Evolutionary conservation across 2,888 invertebrate genomes (phyloP), one percentile per base, ranked within the genome.

Genomic region (Coelinius sp.): DNA sequence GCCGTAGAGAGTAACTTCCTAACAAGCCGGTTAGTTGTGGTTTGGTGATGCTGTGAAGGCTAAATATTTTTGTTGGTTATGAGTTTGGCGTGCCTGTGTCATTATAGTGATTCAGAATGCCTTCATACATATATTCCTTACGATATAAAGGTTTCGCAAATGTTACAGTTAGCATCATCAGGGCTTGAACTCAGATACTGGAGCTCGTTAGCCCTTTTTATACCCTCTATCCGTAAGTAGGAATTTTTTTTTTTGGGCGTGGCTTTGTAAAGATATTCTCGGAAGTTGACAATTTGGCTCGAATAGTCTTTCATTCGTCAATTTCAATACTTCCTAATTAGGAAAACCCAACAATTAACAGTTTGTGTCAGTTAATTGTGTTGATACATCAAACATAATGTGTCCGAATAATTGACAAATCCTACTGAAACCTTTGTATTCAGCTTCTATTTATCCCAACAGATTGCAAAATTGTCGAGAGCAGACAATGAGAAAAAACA

Each of bases 11-110:
- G 86, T 80, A 86, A 86, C 85, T 87, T 86, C 83, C 85, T 86
- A 87, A 86, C 85, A 84, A 86, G 85, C 83, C 81, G 86, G 85
- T 86, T 86, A 85, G 85, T 85, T 84, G 84, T 81, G 86, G 85
- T 85, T 86, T 85, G 83, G 83, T 79, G 81, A 80, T 81, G 81
- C 82, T 82, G 81, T 79, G 81, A 80, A 84, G 81, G 81, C 83
- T 80, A 86, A 85, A 85, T 85, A 85, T 84, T 82, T 82, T 81
- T 75, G 72, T 75, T 49, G 71, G 74, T 75, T 8, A 49, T 20
- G 68, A 68, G 59, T 75, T 76, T 70, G 49, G 64, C 49, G 35
- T 24, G 14, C 24, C 52, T 27, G 14, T 69, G 63, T 73, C 68
- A 66, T 76, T 69, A 62, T 68, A 73, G 52, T 14, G 41, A 46